Base-by-base conservation (phyloP, 2,797 vertebrate species). In the Chromobotia macracanthus region DNA sequence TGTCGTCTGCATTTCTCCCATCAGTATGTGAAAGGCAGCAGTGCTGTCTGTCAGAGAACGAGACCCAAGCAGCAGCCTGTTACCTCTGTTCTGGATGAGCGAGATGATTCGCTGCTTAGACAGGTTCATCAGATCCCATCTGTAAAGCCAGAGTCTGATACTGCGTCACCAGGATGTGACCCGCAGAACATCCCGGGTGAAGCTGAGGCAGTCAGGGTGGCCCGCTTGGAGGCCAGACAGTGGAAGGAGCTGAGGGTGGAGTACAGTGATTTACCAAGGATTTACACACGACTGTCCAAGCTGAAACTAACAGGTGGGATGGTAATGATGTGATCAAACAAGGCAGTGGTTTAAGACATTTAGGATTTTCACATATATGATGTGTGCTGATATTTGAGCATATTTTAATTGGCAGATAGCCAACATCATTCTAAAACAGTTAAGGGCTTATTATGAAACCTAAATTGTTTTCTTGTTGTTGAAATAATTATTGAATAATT, bases 261-360 rank as follows among this genome's bases (percentile, higher is more conserved):
- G 0, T 23, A 90, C 70, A 81, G 90, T 0, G 94, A 96, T 3
- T 86, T 99, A 80, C 96, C 94, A 0, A 95, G 95, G 46, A 80
- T 97, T 84, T 94, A 98, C 60, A 93, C 96, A 50, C 94, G 93
- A 18, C 94, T 99, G 0, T 94, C 97, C 86, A 99, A 99, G 91
- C 94, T 99, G 86, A 97, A 94, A 84, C 95, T 99, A 44, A 99
- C 98, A 94, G 96, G 98, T 99, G 91, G 1, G 38, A 28, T 28
- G 28, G 28, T 28, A 28, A 28, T 28, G 28, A 21, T 19, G 41
- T 28, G 15, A 19, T 28, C 28, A 28, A 28, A 28, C 28, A 28
- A 28, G 28, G 28, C 28, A 28, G 28, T 28, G 1, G 28, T n/a
- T n/a, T 28, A 4, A 1, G 1, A 28, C 28, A 28, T 28, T 28